These are phyloP conservation scores for Phacellophora camtschatica DNA, from an alignment of 30 jellyfish, hydroid and myxozoan species.

Conservation along the genomic window DNA sequence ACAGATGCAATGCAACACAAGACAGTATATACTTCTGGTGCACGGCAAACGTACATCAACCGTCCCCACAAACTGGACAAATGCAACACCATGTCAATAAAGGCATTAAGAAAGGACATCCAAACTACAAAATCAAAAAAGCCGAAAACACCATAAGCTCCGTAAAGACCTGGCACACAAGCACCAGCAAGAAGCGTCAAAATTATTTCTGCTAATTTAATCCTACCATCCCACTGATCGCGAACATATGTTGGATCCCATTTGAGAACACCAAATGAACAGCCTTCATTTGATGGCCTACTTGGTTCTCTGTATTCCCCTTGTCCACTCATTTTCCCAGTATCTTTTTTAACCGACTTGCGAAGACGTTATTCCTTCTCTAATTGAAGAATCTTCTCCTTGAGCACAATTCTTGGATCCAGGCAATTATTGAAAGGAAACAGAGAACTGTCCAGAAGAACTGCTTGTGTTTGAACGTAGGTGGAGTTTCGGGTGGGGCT, in stretches of 20 bases:
- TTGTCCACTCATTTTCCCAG: slow-evolving; percentile 16
- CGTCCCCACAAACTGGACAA: slow-evolving; percentile 56
- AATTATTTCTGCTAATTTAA: slow-evolving; percentile 50
- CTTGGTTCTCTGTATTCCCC: background rate
- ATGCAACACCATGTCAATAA: slow-evolving; percentile 57
- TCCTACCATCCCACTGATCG: slow-evolving; percentile 62
- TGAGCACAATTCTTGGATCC: no score
- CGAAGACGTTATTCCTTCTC: no score
- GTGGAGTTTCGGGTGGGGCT: background rate
- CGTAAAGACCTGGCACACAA: slow-evolving; percentile 32
- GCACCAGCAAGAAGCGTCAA: slow-evolving; percentile 64
- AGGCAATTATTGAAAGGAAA: no score
- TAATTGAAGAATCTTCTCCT: no score
- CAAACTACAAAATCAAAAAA: slow-evolving; percentile 64
- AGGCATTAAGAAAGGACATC: slow-evolving; percentile 56
- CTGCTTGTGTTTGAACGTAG: no score
- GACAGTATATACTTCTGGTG: slow-evolving; percentile 63
- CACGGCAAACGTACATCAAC: slow-evolving; percentile 34
- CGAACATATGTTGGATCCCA: slow-evolving; percentile 58
- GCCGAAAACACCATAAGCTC: slow-evolving; percentile 30
- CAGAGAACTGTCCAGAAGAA: no score
- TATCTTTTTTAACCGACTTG: no score
- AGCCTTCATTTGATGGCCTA: slow-evolving; percentile 19
- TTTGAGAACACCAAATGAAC: slow-evolving; percentile 38
- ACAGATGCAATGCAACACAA: slow-evolving; percentile 56